Percentiles rank a stretch among this genome's conserved stretches.
Evolutionary conservation across 2,888 invertebrate genomes (phyloP).

Genomic region (Sinhomidia bicolor): DNA sequence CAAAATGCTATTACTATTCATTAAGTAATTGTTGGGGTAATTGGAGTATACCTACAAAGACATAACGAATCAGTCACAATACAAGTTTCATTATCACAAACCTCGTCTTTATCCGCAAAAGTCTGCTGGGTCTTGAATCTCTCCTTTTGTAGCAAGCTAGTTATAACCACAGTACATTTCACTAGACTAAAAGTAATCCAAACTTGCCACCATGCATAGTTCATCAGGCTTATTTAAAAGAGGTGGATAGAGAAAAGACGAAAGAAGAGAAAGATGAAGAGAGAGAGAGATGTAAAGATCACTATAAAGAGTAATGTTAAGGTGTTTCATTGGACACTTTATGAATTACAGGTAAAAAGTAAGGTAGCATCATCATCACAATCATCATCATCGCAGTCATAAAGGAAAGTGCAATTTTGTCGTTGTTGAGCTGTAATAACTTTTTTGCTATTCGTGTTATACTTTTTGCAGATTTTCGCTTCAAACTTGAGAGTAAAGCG

Average conservation of each 20-base stretch:
- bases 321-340: conserved; percentile 21
- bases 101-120: conserved; percentile 5
- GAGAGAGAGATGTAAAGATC: conserved; percentile 16
- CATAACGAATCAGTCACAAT: neutral
- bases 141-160: neutral
- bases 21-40: conserved; percentile 58
- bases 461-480: neutral
- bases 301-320: conserved; percentile 17
- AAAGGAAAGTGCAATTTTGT: conserved; percentile 56
- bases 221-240: conserved; percentile 10
- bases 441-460: neutral
- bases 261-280: conserved; percentile 23
- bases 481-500: conserved; percentile 42
- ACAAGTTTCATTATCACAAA: conserved; percentile 27
- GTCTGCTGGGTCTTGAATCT: neutral
- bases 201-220: conserved; percentile 49
- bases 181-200: conserved; percentile 41
- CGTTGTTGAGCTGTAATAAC: neutral
- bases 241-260: too few species aligned
- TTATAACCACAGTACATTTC: too few species aligned
- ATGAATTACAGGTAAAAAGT: neutral
- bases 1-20: conserved; percentile 48
- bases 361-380: neutral
- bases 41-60: neutral
- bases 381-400: conserved; percentile 47